These are phyloP conservation scores for Leptodactylus fuscus DNA, from an alignment of 2,113 vertebrate species.

Conservation along the genomic window DNA sequence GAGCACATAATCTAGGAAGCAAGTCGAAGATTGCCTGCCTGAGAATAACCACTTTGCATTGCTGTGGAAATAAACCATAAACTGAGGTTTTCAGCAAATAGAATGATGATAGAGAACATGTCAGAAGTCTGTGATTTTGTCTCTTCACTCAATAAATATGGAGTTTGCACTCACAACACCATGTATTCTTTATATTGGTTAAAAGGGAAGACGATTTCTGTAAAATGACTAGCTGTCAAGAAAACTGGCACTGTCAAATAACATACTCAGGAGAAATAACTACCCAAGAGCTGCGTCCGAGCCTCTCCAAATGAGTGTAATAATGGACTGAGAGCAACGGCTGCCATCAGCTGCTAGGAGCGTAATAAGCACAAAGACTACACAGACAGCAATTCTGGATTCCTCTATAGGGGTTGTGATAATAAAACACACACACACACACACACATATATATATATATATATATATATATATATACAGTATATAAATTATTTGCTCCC, in stretches of 20 bases:
- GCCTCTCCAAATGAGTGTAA: constrained; percentile 6
- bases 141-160: not conserved
- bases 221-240: constrained; percentile 26
- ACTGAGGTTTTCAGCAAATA: not conserved
- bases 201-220: constrained; percentile 15
- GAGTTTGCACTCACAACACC: not conserved
- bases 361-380: not conserved
- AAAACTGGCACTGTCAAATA: constrained; percentile 1
- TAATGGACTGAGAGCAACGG: not conserved
- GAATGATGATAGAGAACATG: not conserved
- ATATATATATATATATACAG: not conserved
- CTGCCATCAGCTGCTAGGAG: not conserved
- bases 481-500: too few species aligned
- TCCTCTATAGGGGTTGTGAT: not conserved
- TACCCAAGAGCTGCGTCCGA: not conserved
- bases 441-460: not conserved
- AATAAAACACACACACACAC: too few species aligned
- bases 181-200: constrained; percentile 21
- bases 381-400: not conserved
- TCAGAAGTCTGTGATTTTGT: constrained; percentile 4
- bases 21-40: not conserved
- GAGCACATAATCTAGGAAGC: too few species aligned
- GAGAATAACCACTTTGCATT: not conserved
- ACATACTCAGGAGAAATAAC: not conserved
- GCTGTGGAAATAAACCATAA: not conserved